Conservation (phyloP, 2,113 vertebrate species). For the Raja brachyura region DNA sequence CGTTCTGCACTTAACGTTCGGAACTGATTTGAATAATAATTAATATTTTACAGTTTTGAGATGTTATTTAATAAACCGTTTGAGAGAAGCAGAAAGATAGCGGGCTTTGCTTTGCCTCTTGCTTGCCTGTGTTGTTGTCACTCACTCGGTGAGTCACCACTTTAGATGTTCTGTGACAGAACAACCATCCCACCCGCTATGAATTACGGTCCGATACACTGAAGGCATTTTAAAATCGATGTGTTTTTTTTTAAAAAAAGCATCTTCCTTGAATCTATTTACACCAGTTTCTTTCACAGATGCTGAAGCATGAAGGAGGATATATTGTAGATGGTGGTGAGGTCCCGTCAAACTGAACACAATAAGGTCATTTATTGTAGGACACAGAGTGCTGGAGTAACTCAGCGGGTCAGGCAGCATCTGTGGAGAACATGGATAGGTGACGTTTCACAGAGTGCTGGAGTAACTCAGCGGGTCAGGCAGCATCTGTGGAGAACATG, state of each 20-base stretch:
- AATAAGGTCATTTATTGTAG: too few relatives aligned
- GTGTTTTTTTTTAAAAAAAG: not conserved
- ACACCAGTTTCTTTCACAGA: not conserved
- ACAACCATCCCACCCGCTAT: not conserved
- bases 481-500: too few relatives aligned
- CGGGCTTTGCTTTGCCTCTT: slow-evolving; percentile 2
- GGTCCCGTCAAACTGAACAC: too few relatives aligned
- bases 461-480: too few relatives aligned
- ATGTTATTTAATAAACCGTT: slow-evolving; percentile 36
- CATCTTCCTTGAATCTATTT: not conserved
- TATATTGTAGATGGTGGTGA: not conserved
- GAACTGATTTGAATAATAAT: slow-evolving; percentile 23
- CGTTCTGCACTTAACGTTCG: slow-evolving; percentile 5
- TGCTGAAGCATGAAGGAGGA: not conserved
- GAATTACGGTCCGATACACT: not conserved
- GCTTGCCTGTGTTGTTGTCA: not conserved
- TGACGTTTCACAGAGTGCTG: too few relatives aligned
- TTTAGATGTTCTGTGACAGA: not conserved
- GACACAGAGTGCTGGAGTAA: too few relatives aligned
- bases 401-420: too few relatives aligned
- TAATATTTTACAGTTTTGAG: slow-evolving; percentile 29
- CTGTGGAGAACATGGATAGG: too few relatives aligned
- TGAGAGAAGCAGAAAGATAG: not conserved
- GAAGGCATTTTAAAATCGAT: not conserved
- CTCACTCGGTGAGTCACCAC: not conserved